These are phyloP conservation scores for Phyllotis vaccarum DNA, from an alignment of 2,797 vertebrate genomes.

Conservation along the genomic window DNA sequence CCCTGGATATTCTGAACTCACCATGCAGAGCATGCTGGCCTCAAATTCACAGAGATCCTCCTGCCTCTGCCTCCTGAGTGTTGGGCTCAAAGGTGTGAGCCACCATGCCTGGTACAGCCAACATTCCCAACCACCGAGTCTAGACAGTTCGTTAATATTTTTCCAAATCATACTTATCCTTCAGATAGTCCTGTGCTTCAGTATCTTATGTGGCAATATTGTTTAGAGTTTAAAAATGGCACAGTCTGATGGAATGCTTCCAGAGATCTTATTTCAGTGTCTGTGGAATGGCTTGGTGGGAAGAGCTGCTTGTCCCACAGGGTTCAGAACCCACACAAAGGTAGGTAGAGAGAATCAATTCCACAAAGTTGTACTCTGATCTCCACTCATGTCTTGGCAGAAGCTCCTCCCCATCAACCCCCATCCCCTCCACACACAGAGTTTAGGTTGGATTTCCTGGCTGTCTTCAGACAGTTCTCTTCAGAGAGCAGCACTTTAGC, in stretches of 20 bases:
- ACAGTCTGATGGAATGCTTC: neutral
- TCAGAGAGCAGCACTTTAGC: neutral
- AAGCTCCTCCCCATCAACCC: neutral
- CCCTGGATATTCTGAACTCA: neutral
- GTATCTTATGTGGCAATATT: neutral
- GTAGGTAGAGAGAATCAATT: neutral
- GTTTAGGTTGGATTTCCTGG: neutral
- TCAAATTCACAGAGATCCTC: neutral
- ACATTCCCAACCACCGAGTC: neutral
- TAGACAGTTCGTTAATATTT: neutral
- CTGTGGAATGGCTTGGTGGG: neutral
- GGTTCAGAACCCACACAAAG: neutral
- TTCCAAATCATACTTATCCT: neutral
- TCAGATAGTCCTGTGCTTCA: neutral
- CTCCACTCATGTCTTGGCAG: neutral
- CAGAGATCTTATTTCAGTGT: neutral
- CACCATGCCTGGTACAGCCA: neutral
- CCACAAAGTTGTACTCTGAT: neutral
- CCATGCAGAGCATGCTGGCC: neutral
- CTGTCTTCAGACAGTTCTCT: neutral
- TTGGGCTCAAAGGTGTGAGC: neutral
- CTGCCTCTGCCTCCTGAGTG: neutral
- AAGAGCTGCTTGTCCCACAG: neutral
- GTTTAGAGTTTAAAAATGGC: neutral
- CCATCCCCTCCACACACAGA: too few relatives aligned